These are phyloP conservation scores for Onychomys arenicola DNA, from an alignment of 2,797 vertebrate species.

Conservation along the genomic window DNA sequence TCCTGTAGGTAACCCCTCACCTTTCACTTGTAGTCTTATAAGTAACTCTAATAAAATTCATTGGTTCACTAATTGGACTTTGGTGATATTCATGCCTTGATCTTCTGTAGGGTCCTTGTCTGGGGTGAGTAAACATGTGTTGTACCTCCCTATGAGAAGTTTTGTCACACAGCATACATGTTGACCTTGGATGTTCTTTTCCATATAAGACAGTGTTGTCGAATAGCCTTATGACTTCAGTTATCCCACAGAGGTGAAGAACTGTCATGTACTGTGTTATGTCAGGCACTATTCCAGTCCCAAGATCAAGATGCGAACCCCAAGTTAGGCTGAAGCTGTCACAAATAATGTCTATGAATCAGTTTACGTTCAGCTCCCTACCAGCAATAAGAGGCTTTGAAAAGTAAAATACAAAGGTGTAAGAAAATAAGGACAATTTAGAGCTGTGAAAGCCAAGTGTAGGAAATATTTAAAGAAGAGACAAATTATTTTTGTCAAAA, in stretches of 20 bases:
- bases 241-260: not conserved
- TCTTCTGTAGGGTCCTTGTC: not conserved
- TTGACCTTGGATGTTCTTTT: not conserved
- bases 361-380: not conserved
- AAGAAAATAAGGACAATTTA: not conserved
- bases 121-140: not conserved
- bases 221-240: not conserved
- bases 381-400: not conserved
- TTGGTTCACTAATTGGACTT: not conserved
- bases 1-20: not conserved
- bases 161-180: not conserved
- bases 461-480: not conserved
- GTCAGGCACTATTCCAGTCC: not conserved
- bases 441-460: not conserved
- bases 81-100: not conserved
- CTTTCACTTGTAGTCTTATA: not conserved
- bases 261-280: not conserved
- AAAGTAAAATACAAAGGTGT: not conserved
- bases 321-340: not conserved
- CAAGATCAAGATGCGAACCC: not conserved
- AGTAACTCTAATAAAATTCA: not conserved
- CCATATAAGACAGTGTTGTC: not conserved
- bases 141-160: not conserved
- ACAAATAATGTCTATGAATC: not conserved
- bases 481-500: not conserved